Evolutionary conservation across 2,797 vertebrate species (phyloP), one percentile per base, ranked within the genome.

Genomic region (Paedocypris micromegethes): DNA sequence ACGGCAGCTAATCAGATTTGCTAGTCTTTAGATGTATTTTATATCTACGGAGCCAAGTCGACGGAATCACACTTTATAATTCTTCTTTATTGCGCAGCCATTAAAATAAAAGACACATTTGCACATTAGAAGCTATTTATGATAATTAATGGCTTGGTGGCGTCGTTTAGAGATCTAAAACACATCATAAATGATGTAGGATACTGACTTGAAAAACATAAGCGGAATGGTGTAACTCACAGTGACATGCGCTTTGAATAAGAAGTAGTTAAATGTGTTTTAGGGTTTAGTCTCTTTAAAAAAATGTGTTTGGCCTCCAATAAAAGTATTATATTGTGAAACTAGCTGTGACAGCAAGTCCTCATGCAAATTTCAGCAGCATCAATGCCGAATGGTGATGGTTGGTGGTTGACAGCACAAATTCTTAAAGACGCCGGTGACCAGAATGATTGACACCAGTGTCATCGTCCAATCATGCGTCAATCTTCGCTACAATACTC

Each of bases 1-100:
- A 2, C 23, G 23, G 23, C 23, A 77, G 63, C 64, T 9, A 72
- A 77, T 76, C 46, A 79, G 77, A 58, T 70, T 70, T 63, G 58
- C 53, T 37, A 47, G 48, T 58, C 75, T 54, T 59, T 4, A 4
- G 61, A 7, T 61, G 52, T 53, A 66, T 62, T 42, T 57, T 48
- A 40, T 58, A 64, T 23, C 23, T 55, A 57, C 2, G 23, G 38
- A 47, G n/a, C 66, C 56, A 43, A 69, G 57, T 58, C 58, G 50
- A 56, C 52, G 41, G 56, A 51, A 61, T 66, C 47, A 66, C 3
- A 5, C 62, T 75, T 43, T 74, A 73, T 71, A 6, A 46, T 58
- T 23, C 4, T 58, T 37, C 51, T 66, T 65, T 57, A 69, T 65
- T 62, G 48, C n/a, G 6, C 7, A 9, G 49, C 45, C 40, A 57